These are phyloP conservation scores for Astatoreochromis straeleni DNA, from an alignment of 2,113 vertebrate genomes.

Conservation along the genomic window DNA sequence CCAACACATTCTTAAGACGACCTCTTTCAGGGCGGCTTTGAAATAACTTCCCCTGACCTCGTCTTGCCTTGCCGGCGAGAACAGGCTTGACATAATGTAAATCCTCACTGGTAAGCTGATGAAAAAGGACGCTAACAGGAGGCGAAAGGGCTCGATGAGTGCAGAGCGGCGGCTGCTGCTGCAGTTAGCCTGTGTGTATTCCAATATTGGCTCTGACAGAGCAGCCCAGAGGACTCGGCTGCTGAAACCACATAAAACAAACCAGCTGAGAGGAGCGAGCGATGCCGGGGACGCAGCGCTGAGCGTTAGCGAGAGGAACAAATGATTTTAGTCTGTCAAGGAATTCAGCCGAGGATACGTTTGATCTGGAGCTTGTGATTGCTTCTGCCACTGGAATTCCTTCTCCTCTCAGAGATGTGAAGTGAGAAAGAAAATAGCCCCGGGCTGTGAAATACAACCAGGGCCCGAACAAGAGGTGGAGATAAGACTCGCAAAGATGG, in stretches of 20 bases:
- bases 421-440: slow-evolving; percentile 59
- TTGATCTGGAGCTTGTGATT: slow-evolving; percentile 69
- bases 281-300: slow-evolving; percentile 38
- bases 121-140: slow-evolving; percentile 47
- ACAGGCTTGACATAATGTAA: slow-evolving; percentile 16
- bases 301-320: slow-evolving; percentile 54
- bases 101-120: slow-evolving; percentile 18
- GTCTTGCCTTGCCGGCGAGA: background rate
- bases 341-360: slow-evolving; percentile 70
- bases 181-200: slow-evolving; percentile 54
- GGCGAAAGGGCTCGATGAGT: slow-evolving; percentile 11
- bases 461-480: background rate
- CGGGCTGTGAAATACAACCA: slow-evolving; percentile 40
- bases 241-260: slow-evolving; percentile 70
- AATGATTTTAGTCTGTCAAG: slow-evolving; percentile 72
- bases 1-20: background rate
- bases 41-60: slow-evolving; percentile 42
- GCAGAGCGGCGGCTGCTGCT: slow-evolving; percentile 37
- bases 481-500: background rate
- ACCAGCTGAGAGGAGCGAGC: slow-evolving; percentile 38
- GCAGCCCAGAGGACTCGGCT: slow-evolving; percentile 53
- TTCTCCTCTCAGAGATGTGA: slow-evolving; percentile 67
- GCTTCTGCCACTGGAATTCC: slow-evolving; percentile 62
- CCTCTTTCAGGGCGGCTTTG: slow-evolving; percentile 40
- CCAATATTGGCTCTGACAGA: slow-evolving; percentile 70